Conservation (phyloP, 2,797 vertebrate species). For the Peromyscus aztecus region DNA sequence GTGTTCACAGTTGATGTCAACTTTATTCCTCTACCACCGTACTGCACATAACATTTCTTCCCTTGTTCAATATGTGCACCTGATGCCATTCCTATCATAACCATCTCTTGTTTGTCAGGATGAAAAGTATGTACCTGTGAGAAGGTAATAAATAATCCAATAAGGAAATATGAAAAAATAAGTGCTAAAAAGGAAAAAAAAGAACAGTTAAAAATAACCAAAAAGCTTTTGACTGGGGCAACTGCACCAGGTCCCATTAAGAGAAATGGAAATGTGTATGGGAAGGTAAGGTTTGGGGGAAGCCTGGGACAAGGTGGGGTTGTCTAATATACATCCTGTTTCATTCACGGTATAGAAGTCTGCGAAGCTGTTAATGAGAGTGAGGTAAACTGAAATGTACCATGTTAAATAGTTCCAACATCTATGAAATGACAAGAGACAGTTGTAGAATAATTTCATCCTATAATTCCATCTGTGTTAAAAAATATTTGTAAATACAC, state of each 20-base stretch:
- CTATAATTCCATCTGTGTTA: conserved; percentile 24
- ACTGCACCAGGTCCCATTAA: background rate
- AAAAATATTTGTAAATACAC: background rate
- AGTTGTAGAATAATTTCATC: background rate
- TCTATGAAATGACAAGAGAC: conserved; percentile 19
- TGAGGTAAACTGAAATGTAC: background rate
- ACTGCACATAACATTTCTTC: background rate
- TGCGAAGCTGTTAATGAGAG: background rate
- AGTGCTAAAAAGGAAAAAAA: background rate
- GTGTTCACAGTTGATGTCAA: background rate
- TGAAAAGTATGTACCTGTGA: background rate
- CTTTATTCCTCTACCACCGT: background rate
- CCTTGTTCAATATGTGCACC: background rate
- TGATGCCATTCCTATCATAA: background rate
- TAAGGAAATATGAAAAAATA: conserved; percentile 12
- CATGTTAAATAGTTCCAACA: background rate
- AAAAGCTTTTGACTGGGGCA: background rate
- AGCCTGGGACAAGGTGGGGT: background rate
- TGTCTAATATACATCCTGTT: background rate
- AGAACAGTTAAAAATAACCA: background rate
- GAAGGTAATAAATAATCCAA: background rate
- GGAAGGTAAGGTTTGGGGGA: background rate
- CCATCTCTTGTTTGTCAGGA: background rate
- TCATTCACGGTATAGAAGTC: background rate
- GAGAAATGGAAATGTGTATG: background rate